Evolutionary conservation across 2,888 invertebrate species (phyloP).

Genomic region (Orthonychiurus folsomi): DNA sequence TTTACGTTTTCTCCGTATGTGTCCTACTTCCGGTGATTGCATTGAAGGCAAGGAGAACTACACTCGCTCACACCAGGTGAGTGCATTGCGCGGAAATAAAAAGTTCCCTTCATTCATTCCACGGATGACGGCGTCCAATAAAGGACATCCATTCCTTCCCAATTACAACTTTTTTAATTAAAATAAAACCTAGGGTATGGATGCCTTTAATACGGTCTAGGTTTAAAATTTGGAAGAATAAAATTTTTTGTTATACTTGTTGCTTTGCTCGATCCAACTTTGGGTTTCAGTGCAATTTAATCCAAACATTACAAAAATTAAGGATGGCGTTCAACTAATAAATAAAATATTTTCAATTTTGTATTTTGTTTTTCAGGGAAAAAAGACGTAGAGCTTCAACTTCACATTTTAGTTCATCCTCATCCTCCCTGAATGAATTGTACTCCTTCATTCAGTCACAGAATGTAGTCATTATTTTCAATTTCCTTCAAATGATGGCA

Average conservation of each 20-base stretch:
- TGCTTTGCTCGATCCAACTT: no score
- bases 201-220: no score
- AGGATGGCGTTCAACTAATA: no score
- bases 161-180: not conserved
- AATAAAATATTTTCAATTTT: no score
- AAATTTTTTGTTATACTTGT: no score
- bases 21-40: not conserved
- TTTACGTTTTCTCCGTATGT: not conserved
- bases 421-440: not conserved
- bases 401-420: not conserved
- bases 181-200: not conserved
- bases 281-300: no score
- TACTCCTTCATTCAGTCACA: not conserved
- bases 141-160: not conserved
- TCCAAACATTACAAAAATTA: no score
- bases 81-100: constrained; percentile 9
- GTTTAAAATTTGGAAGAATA: no score
- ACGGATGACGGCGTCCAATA: not conserved
- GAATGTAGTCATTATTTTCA: constrained; percentile 13
- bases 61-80: constrained; percentile 10
- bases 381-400: not conserved
- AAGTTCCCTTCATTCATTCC: no score
- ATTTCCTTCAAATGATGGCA: constrained; percentile 10
- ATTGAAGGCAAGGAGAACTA: not conserved
- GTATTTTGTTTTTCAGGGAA: not conserved